Evolutionary conservation across 2,797 vertebrate species (phyloP), one percentile per base, ranked within the genome.

Genomic region (Antennarius maculatus): DNA sequence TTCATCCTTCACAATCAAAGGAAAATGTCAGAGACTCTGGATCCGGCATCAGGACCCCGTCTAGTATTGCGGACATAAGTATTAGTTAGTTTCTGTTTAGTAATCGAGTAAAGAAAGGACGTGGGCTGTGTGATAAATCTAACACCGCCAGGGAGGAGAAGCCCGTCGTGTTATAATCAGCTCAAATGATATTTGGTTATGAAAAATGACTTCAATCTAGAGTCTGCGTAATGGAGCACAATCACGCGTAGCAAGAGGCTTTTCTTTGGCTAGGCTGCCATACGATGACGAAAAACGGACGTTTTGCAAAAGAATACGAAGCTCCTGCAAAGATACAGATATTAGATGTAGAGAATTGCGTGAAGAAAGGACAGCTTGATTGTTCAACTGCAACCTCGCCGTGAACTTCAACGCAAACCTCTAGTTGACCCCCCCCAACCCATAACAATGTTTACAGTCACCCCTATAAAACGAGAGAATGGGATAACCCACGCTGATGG

Each of bases 151-250:
- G 68, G 71, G 51, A 72, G 72, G 62, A 61, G 54, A 68, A 80
- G 64, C 60, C 77, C 68, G 77, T 65, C 74, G 72, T 69, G 59
- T 48, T 59, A 76, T 72, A 81, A 84, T 82, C 66, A 69, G 49
- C 37, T 45, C 12, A 77, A 84, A 85, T 79, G 23, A 84, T 79
- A 77, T 87, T 85, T 85, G 67, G 65, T 82, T 74, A 74, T 87
- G 86, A 90, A 83, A 82, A 91, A 87, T 86, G 66, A 63, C 75
- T 87, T 82, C 85, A 89, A 89, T 90, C 85, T 86, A 17, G 41
- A 77, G 64, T 56, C 66, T 77, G 78, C 48, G 77, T 85, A 88
- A 89, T 85, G 81, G 74, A 79, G 81, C 82, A 68, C 61, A 71
- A 67, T 70, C 79, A 77, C 59, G 71, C 55, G 15, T 51, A 16